phyloP scores from a whole-genome alignment of 2,888 invertebrate genomes.

The Caenorhabditis uteleia region DNA sequence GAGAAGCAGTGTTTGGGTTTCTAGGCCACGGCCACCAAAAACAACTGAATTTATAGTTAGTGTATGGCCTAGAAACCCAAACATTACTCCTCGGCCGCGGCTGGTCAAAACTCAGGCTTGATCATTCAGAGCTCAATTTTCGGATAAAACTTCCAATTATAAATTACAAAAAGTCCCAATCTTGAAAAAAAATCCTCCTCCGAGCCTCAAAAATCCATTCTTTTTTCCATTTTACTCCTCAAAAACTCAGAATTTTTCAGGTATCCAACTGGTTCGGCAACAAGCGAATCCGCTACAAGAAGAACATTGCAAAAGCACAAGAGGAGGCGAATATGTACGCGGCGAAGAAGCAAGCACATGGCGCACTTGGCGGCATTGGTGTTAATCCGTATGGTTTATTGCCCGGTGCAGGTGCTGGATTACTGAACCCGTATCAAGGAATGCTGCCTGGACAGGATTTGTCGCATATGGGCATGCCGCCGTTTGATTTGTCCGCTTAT shows the following conservation, averaged over 20 bases:
- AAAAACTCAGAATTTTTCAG: slow-evolving; percentile 15
- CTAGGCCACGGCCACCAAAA: no score
- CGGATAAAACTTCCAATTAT: no score
- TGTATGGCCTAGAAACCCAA: no score
- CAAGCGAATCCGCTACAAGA: slow-evolving; percentile 99
- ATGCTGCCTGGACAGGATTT: slow-evolving; percentile 54
- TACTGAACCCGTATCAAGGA: slow-evolving; percentile 51
- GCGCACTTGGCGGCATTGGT: slow-evolving; percentile 48
- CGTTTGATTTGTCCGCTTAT: slow-evolving; percentile 53
- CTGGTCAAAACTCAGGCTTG: no score
- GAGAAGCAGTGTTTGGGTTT: no score
- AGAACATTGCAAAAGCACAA: slow-evolving; percentile 97
- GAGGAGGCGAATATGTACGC: slow-evolving; percentile 99
- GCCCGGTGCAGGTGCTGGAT: slow-evolving; percentile 34
- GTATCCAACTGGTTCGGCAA: slow-evolving; percentile 98
- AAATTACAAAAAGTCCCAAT: no score
- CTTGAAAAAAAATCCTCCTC: neutral
- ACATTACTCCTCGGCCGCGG: no score
- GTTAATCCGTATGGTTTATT: slow-evolving; percentile 45
- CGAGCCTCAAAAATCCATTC: neutral
- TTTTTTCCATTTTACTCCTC: neutral
- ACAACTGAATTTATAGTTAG: no score
- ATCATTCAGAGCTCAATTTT: no score
- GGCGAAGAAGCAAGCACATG: slow-evolving; percentile 84
- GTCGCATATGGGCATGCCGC: slow-evolving; percentile 48